Base-by-base conservation (phyloP, 2,113 vertebrate species). In the Paradoxurus hermaphroditus region DNA sequence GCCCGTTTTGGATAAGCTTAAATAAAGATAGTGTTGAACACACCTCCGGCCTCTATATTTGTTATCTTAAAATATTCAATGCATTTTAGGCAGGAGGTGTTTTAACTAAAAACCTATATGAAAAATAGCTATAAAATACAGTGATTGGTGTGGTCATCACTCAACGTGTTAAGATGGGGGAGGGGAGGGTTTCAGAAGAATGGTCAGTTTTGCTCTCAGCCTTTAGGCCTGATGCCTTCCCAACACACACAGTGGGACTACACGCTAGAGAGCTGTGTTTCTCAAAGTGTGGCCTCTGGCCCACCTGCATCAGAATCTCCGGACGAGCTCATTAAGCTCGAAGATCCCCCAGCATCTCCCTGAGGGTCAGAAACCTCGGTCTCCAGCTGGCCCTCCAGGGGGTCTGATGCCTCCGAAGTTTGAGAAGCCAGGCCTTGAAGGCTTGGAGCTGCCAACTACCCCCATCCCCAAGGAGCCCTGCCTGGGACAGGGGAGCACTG, bases 71-170 rank as follows among this genome's bases (percentile, higher is more conserved):
- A 98, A 86, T 95, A 96, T 10, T 98, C 90, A 77, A 84, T 97
- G 97, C 93, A 73, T 98, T 98, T 98, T 98, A 97, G 96, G 94
- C 95, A 98, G 98, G 97, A 97, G 98, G 98, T 98, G 95, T 98
- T 98, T 94, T 90, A 98, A 98, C 98, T 98, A 98, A 97, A 99
- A 98, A 98, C 97, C 98, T 99, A 96, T 97, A 97, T 98, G 98
- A 99, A 98, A 98, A 98, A 98, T 97, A 98, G 95, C 97, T 99
- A 98, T 96, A 98, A 98, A 98, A 98, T 98, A 98, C 98, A 98
- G 98, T 99, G 98, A 98, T 95, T 98, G 97, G 92, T 97, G 96
- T 98, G 98, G 97, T 98, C 98, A 96, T 97, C 96, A 96, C 96
- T 88, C 98, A 98, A 90, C 86, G 88, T 73, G 97, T 95, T 77